A percentile compares a stretch with the other conserved stretches of the same genome.
Conservation (phyloP, 2,888 invertebrate species). For the Hesperia comma region DNA sequence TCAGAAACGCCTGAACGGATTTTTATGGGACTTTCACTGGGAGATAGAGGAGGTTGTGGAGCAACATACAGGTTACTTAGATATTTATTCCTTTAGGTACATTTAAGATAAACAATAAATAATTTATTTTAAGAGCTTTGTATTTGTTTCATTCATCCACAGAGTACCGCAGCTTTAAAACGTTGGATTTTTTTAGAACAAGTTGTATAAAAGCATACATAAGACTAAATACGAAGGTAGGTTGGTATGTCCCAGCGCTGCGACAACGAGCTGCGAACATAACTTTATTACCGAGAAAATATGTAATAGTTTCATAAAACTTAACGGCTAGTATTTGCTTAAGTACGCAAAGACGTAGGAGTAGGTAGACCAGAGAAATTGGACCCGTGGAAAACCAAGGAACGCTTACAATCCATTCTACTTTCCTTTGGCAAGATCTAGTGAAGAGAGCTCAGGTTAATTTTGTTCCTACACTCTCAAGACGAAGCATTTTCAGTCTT, state of each 20-base stretch:
- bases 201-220: constrained; percentile 16
- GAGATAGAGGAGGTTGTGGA: too few relatives aligned
- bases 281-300: constrained; percentile 68
- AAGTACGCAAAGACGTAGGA: constrained; percentile 60
- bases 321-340: constrained; percentile 74
- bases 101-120: too few relatives aligned
- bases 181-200: constrained; percentile 1
- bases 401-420: constrained; percentile 38
- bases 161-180: too few relatives aligned
- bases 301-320: constrained; percentile 75
- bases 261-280: constrained; percentile 55
- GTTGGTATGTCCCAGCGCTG: constrained; percentile 47
- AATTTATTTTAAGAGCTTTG: too few relatives aligned
- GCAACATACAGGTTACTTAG: too few relatives aligned
- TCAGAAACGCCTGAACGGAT: too few relatives aligned
- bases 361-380: constrained; percentile 48
- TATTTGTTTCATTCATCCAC: too few relatives aligned
- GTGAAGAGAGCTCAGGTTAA: constrained; percentile 58
- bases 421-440: constrained; percentile 45
- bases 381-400: constrained; percentile 35
- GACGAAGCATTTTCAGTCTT: constrained; percentile 62
- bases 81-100: too few relatives aligned
- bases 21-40: too few relatives aligned
- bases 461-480: constrained; percentile 64
- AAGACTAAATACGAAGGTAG: constrained; percentile 46